These are phyloP conservation scores for Suillia variegata DNA, from an alignment of 2,888 invertebrate genomes.

Conservation along the genomic window DNA sequence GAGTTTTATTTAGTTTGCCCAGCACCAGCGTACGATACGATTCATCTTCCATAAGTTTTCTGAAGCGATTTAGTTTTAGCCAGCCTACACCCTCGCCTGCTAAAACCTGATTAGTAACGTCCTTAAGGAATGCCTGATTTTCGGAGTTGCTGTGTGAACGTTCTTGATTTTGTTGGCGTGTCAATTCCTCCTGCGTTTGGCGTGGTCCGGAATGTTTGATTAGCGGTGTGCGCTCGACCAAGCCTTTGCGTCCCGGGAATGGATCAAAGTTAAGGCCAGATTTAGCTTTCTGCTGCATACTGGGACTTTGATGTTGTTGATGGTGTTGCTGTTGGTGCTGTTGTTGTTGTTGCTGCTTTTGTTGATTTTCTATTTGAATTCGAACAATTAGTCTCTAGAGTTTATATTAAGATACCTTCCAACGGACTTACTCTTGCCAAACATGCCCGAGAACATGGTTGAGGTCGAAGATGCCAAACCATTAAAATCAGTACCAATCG, in stretches of 20 bases:
- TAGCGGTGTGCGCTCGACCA: constrained; percentile 87
- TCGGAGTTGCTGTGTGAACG: constrained; percentile 81
- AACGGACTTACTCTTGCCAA: constrained; percentile 68
- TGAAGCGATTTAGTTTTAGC: constrained; percentile 89
- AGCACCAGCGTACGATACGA: constrained; percentile 95
- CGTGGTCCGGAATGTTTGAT: constrained; percentile 80
- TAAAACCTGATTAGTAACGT: constrained; percentile 67
- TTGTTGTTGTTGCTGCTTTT: constrained; percentile 36
- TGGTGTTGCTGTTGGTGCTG: constrained; percentile 38
- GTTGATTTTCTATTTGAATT: constrained; percentile 44
- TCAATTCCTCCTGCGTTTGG: constrained; percentile 70
- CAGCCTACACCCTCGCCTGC: constrained; percentile 77
- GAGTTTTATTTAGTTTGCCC: constrained; percentile 90
- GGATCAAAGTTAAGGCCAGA: constrained; percentile 71
- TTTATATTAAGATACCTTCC: not conserved
- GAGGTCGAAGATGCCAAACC: constrained; percentile 91
- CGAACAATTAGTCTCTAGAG: not conserved
- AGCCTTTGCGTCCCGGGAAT: constrained; percentile 79
- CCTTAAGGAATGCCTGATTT: constrained; percentile 92
- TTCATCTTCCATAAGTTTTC: constrained; percentile 98
- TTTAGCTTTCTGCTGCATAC: constrained; percentile 44
- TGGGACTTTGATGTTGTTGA: constrained; percentile 32
- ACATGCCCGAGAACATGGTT: constrained; percentile 93
- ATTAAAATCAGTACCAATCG: constrained; percentile 90
- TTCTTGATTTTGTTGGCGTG: constrained; percentile 72